Evolutionary conservation across 2,888 invertebrate species (phyloP).

Genomic region (Philonicus albiceps): DNA sequence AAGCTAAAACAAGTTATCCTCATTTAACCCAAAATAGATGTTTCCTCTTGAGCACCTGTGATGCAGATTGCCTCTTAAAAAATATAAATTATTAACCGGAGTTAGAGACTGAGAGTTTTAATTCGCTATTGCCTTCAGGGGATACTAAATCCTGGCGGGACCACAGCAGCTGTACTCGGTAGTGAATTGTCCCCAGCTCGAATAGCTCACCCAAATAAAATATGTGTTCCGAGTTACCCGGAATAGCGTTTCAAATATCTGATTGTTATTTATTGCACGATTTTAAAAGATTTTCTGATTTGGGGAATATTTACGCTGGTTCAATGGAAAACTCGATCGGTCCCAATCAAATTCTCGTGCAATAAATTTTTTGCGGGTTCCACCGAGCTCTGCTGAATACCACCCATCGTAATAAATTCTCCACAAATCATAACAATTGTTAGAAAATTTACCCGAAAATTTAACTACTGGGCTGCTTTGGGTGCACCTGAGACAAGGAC

Average conservation of each 20-base stretch:
- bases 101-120: not conserved
- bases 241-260: not conserved
- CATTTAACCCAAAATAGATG: not conserved
- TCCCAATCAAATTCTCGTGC: conserved; percentile 15
- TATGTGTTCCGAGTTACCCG: not conserved
- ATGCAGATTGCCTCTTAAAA: not conserved
- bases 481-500: conserved; percentile 42
- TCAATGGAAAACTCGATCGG: not conserved
- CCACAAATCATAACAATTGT: conserved; percentile 40
- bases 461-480: conserved; percentile 35
- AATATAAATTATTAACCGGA: not conserved
- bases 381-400: not conserved
- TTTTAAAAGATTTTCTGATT: conserved; percentile 25
- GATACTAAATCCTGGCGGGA: not conserved
- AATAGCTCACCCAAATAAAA: not conserved
- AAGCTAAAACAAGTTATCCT: not conserved
- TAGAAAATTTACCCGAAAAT: conserved; percentile 41
- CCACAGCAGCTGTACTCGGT: not conserved
- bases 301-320: not conserved
- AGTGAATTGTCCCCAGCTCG: not conserved
- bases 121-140: not conserved
- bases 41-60: not conserved
- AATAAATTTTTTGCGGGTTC: conserved; percentile 7
- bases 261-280: conserved; percentile 19
- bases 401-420: conserved; percentile 30